phyloP scores from a whole-genome alignment of 1,140 invertebrate species.

The Paraescarpia echinospica region DNA sequence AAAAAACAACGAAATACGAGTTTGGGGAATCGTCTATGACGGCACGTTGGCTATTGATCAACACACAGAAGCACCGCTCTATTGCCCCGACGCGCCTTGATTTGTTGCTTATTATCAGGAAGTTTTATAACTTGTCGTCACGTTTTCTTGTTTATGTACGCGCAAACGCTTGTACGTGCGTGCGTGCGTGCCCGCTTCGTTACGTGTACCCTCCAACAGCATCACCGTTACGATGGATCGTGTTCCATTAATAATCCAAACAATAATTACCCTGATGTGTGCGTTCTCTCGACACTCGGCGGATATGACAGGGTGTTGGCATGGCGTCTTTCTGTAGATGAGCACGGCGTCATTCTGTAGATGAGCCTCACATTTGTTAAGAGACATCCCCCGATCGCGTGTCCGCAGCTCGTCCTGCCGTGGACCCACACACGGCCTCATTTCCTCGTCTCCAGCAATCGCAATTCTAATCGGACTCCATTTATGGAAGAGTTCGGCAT shows the following conservation, averaged over 20 bases:
- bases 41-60: neutral
- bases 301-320: neutral
- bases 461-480: neutral
- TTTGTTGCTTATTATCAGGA: neutral
- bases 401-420: neutral
- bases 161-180: neutral
- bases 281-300: too few relatives aligned
- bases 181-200: neutral
- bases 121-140: neutral
- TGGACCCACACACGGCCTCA: neutral
- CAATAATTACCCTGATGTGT: neutral
- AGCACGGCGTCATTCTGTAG: too few relatives aligned
- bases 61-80: neutral
- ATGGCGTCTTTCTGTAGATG: neutral
- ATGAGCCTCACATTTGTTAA: neutral
- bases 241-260: neutral
- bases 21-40: neutral
- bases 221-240: neutral
- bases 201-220: neutral
- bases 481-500: neutral
- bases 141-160: neutral
- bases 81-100: neutral
- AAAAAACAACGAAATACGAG: neutral
- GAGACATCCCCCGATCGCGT: conserved; percentile 3
- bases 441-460: neutral